These are phyloP conservation scores for Blastomussa wellsi DNA, from an alignment of 92 coral and sea anemone genomes.

Conservation along the genomic window DNA sequence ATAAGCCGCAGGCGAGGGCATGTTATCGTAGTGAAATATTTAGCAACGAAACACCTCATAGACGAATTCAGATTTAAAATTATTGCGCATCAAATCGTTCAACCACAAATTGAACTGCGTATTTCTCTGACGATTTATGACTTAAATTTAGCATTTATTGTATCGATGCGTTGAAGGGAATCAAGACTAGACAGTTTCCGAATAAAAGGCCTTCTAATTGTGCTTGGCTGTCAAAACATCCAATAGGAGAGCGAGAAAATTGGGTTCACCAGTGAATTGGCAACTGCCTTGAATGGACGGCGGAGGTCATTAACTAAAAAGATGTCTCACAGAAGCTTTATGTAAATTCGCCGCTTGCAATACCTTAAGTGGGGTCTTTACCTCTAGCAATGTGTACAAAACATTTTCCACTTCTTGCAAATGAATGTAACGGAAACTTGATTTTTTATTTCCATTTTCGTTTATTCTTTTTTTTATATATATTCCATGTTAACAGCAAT, in stretches of 20 bases:
- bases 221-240: not conserved
- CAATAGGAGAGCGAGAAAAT: slow-evolving; percentile 17
- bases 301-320: not conserved
- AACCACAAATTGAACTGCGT: not conserved
- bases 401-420: not conserved
- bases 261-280: not conserved
- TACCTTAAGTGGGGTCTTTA: not conserved
- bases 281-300: not conserved
- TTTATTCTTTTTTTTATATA: not conserved
- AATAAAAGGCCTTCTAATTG: slow-evolving; percentile 4
- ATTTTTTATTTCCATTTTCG: not conserved
- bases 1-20: not conserved
- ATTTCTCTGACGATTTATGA: not conserved
- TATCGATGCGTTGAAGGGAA: not conserved
- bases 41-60: not conserved
- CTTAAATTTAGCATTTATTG: not conserved
- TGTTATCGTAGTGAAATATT: not conserved
- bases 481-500: not conserved
- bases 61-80: not conserved
- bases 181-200: not conserved
- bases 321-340: not conserved
- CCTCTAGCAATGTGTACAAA: not conserved
- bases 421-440: not conserved
- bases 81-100: not conserved
- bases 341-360: slow-evolving; percentile 9